phyloP scores from a whole-genome alignment of 2,113 vertebrate species.

The Prunella himalayana region DNA sequence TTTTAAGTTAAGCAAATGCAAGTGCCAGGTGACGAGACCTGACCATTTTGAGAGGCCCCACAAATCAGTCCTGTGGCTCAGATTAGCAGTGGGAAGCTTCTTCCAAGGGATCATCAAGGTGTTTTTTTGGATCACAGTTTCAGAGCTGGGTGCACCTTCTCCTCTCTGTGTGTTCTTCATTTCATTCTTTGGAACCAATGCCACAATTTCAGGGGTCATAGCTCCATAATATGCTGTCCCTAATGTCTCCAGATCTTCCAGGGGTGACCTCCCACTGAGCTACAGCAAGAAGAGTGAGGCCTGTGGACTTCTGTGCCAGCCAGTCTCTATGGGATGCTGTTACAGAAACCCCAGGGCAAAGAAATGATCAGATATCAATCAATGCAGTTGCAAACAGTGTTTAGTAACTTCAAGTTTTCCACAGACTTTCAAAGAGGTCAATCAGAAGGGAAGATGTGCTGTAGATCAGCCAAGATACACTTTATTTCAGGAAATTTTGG shows the following conservation, averaged over 20 bases:
- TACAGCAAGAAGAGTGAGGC: not conserved
- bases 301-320: not conserved
- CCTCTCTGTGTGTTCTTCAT: not conserved
- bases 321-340: not conserved
- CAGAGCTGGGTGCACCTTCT: not conserved
- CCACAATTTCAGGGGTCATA: not conserved
- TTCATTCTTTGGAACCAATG: not conserved
- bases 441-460: not conserved
- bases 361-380: not conserved
- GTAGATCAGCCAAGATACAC: not conserved
- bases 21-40: fast-evolving
- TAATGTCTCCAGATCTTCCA: not conserved
- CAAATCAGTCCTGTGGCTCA: not conserved
- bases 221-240: not conserved
- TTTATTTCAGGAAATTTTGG: not conserved
- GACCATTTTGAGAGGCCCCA: not conserved
- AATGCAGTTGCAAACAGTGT: not conserved
- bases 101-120: not conserved
- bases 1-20: not conserved
- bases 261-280: not conserved
- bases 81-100: not conserved
- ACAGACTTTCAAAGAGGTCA: not conserved
- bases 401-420: not conserved
- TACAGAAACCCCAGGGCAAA: not conserved
- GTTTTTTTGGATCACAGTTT: not conserved